A percentile compares a stretch with the other conserved stretches of the same genome.
These are phyloP conservation scores for Turritopsis rubra DNA, from an alignment of 30 jellyfish, hydroid and myxozoan genomes.

Conservation along the genomic window DNA sequence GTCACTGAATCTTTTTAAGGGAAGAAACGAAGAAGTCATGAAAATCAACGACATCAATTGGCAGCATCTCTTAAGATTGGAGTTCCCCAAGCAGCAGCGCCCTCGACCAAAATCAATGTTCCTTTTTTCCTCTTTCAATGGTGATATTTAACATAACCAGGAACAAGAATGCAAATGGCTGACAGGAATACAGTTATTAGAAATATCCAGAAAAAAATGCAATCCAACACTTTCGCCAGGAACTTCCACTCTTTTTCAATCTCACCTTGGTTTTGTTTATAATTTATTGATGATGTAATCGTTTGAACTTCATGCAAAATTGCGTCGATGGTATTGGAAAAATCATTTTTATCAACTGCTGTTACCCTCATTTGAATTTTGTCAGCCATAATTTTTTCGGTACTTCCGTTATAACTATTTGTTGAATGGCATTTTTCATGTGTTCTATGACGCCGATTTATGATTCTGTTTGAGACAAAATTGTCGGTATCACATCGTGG, in stretches of 20 bases:
- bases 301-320: constrained; percentile 56
- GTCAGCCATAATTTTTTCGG: background rate
- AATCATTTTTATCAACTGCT: background rate
- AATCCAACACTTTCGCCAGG: constrained; percentile 60
- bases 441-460: background rate
- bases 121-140: background rate
- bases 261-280: constrained; percentile 37
- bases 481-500: background rate
- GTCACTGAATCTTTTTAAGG: too few species aligned
- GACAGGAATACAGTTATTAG: constrained; percentile 40
- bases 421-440: background rate
- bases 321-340: constrained; percentile 29
- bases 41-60: too few species aligned
- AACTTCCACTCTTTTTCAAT: constrained; percentile 81
- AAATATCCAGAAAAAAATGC: constrained; percentile 81
- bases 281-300: constrained; percentile 19
- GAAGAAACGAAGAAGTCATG: too few species aligned
- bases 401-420: background rate
- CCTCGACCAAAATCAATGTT: too few species aligned
- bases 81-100: too few species aligned
- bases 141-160: constrained; percentile 58
- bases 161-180: constrained; percentile 52
- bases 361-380: background rate
- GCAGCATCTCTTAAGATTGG: too few species aligned
- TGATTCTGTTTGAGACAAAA: background rate